Base-by-base conservation (phyloP, 92 coral and sea anemone species). In the Porites evermanni region DNA sequence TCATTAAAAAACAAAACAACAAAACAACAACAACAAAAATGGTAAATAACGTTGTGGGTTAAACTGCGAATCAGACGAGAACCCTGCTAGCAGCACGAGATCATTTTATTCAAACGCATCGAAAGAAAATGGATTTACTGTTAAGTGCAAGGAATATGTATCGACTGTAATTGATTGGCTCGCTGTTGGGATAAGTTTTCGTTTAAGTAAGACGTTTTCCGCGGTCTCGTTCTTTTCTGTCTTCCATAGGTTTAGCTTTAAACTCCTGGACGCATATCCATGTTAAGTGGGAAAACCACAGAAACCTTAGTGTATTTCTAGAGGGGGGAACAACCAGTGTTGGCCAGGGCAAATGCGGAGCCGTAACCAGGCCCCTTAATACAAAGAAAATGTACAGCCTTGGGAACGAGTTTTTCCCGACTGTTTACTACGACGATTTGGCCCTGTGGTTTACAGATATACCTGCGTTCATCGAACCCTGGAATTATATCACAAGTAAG, bases 401-500 rank as follows among this genome's bases (percentile, higher is more conserved):
- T n/a, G 93, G 93, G 2, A 58, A 65, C 18, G 78, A 29, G 12
- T 70, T 72, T n/a, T 74, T 71, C 20, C 84, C 84, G 10, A 17
- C 24, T 61, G 93, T 80, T 16, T 78, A 87, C 63, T 79, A 70
- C 67, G 95, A 90, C 58, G 84, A 89, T 29, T 53, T 93, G 58
- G 95, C 87, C 20, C 87, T 93, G 47, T 93, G 95, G 95, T 67
- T 79, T 38, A 51, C 4, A 80, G 44, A 53, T 13, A 52, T 67
- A 54, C 20, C 18, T 24, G 24, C 54, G 23, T 18, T 67, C 14
- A 10, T 7, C 17, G 54, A 9, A 8, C 85, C 85, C 16, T 80
- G 85, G 88, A 47, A 60, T 2, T 56, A 79, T 59, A 87, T 87
- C 54, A 78, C 77, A 65, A 89, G 95, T 89, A 82, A 60, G 85